Evolutionary conservation across 2,113 vertebrate species (phyloP), one percentile per base, ranked within the genome.

Genomic region (Gavialis gangeticus): DNA sequence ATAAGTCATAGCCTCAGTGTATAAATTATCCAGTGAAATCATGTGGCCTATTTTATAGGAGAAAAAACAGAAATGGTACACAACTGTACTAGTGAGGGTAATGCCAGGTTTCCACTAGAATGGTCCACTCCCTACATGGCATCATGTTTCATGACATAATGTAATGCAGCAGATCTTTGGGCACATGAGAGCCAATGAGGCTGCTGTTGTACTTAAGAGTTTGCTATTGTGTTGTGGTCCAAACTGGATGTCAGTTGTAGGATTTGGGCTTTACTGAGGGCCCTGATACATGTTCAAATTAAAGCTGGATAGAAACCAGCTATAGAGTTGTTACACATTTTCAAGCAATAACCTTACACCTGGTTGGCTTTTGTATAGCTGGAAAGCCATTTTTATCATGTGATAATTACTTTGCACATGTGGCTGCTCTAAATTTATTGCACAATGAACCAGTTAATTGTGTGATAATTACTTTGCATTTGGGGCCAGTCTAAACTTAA

Each of bases 1-100:
- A 58, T 92, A 96, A 91, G 83, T 91, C 69, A 89, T 95, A 84
- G 55, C 90, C 76, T 93, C 94, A 88, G 91, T 37, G 77, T 90
- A 78, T 88, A 84, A 95, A 84, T 85, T 87, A 87, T 64, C 87
- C 63, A 75, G 85, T 94, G 93, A 94, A 92, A 46, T 84, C 62
- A 85, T 90, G 93, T 95, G 88, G 77, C 64, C 60, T 91, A 69
- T 91, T 94, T 91, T 92, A 89, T 82, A 84, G 75, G 76, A 84
- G 90, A 97, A 96, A 86, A 46, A 9, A 46, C 46, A 46, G 46
- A 46, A 46, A 46, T 46, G 46, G 7, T 46, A 46, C 9, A 46
- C 46, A 46, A 9, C 46, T 46, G 9, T 46, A 46, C 46, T 46
- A 46, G 46, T 46, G 46, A 5, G 46, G 46, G 46, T 46, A 22